Evolutionary conservation across 2,888 invertebrate genomes (phyloP).

Genomic region (Atherix ibis): DNA sequence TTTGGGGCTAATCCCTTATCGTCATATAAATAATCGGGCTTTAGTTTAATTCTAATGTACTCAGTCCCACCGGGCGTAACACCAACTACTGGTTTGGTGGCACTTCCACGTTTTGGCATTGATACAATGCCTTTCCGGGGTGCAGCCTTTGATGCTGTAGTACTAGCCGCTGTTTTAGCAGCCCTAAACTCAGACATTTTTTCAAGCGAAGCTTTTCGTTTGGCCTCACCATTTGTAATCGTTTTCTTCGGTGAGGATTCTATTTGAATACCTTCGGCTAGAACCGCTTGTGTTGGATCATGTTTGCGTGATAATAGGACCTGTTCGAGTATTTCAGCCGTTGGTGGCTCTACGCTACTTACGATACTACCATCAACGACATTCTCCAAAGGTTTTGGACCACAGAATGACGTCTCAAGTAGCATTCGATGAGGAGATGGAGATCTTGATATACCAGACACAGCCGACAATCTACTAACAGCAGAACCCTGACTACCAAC

Average conservation of each 20-base stretch:
- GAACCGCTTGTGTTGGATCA: constrained; percentile 46
- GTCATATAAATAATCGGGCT: constrained; percentile 58
- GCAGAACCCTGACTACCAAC: constrained; percentile 66
- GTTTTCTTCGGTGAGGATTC: constrained; percentile 24
- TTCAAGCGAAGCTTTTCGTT: constrained; percentile 10
- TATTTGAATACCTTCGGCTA: constrained; percentile 45
- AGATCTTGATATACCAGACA: constrained; percentile 42
- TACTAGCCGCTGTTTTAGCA: constrained; percentile 18
- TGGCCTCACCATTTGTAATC: constrained; percentile 20
- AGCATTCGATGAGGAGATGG: constrained; percentile 86
- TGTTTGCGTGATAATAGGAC: constrained; percentile 43
- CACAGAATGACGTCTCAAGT: constrained; percentile 81
- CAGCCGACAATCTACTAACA: constrained; percentile 39
- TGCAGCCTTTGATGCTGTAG: not conserved
- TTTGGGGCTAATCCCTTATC: constrained; percentile 35
- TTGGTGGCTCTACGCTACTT: constrained; percentile 34
- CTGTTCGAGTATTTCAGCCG: constrained; percentile 40
- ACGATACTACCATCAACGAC: constrained; percentile 35
- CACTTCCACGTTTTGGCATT: constrained; percentile 6
- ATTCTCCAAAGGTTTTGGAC: constrained; percentile 54
- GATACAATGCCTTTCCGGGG: constrained; percentile 5
- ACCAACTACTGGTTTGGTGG: constrained; percentile 21
- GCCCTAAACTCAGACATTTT: constrained; percentile 8
- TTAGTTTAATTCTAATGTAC: constrained; percentile 51
- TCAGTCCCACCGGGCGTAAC: constrained; percentile 33